Conservation (phyloP, 2,113 vertebrate species). For the Dromas ardeola region DNA sequence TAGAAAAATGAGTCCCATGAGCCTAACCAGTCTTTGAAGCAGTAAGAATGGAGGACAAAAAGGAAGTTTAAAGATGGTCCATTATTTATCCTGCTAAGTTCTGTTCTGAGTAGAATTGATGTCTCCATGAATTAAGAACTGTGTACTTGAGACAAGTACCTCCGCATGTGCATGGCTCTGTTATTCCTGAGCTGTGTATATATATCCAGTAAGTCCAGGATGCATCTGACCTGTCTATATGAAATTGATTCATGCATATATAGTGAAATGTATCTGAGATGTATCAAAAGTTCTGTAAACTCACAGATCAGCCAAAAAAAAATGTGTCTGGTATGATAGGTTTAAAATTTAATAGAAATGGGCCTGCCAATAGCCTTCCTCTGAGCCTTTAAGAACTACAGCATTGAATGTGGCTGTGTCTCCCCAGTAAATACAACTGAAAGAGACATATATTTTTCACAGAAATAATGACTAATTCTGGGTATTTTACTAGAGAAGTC, state of each 20-base stretch:
- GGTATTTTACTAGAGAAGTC: background rate
- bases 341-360: background rate
- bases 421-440: background rate
- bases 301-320: background rate
- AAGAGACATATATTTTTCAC: background rate
- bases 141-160: background rate
- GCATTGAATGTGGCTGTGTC: background rate
- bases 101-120: background rate
- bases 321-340: rapidly evolving
- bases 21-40: background rate
- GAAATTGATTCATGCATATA: background rate
- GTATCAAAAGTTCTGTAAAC: background rate
- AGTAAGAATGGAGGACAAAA: background rate
- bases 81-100: background rate
- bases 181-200: background rate
- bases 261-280: background rate
- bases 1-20: background rate
- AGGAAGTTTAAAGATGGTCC: background rate
- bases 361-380: background rate
- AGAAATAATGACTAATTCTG: background rate
- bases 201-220: background rate
- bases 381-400: background rate
- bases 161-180: background rate
- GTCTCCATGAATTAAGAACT: background rate
- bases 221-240: background rate